phyloP scores from a whole-genome alignment of 64 coral and sea anemone species.

The Exaiptasia diaphana region DNA sequence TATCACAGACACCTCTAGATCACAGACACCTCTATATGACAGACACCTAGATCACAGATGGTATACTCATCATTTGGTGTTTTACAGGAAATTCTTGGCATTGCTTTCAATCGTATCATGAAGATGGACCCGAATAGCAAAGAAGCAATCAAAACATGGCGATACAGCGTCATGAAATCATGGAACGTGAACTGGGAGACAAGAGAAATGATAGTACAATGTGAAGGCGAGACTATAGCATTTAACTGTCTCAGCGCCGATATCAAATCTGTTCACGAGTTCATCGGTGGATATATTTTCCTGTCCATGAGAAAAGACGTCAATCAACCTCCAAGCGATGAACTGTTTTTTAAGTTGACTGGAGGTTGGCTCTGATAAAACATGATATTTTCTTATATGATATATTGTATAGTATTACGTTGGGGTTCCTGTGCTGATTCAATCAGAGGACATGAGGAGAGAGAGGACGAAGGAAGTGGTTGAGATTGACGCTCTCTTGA shows the following conservation, averaged over 20 bases:
- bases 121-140: slow-evolving; percentile 65
- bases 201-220: slow-evolving; percentile 95
- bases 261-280: slow-evolving; percentile 96
- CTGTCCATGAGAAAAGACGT: slow-evolving; percentile 99
- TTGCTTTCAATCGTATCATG: slow-evolving; percentile 94
- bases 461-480: no score
- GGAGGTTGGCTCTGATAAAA: slow-evolving; percentile 79
- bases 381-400: no score
- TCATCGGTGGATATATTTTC: slow-evolving; percentile 98
- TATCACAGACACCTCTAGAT: no score
- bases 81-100: slow-evolving; percentile 92
- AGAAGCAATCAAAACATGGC: slow-evolving; percentile 79
- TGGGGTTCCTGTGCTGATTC: no score
- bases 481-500: no score
- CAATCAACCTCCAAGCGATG: slow-evolving; percentile 90
- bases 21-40: no score
- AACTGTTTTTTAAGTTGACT: slow-evolving; percentile 96
- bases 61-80: no score
- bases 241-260: slow-evolving; percentile 89
- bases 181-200: slow-evolving; percentile 99
- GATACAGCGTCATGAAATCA: slow-evolving; percentile 95
- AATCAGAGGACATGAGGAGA: no score
- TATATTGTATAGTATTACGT: no score
- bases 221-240: slow-evolving; percentile 81
- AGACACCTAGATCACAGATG: no score